A percentile compares a stretch with the other conserved stretches of the same genome.
These are phyloP conservation scores for Idaea dimidiata DNA, from an alignment of 2,888 invertebrate species.

Conservation along the genomic window DNA sequence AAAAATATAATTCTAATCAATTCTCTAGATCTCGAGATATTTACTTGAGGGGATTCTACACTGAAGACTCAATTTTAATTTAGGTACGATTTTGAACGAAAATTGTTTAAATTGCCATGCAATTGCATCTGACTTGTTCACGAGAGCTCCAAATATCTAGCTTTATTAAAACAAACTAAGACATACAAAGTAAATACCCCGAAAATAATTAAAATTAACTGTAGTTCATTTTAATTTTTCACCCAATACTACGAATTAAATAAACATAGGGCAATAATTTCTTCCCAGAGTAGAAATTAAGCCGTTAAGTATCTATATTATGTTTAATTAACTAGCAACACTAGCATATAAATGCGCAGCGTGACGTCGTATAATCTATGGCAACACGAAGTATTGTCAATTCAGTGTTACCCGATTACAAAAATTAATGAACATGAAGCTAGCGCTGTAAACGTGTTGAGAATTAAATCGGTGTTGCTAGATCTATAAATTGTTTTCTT, in stretches of 20 bases:
- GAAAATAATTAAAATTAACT: too few relatives aligned
- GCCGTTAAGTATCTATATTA: neutral
- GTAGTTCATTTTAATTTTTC: too few relatives aligned
- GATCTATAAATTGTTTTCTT: neutral
- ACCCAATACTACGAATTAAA: neutral
- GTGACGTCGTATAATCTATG: conserved; percentile 26
- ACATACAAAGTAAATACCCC: too few relatives aligned
- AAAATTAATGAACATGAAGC: conserved; percentile 10
- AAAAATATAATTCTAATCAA: neutral
- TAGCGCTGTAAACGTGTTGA: neutral
- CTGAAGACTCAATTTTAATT: neutral
- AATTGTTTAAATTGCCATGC: too few relatives aligned
- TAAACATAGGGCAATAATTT: neutral
- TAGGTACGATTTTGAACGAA: too few relatives aligned
- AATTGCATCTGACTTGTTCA: too few relatives aligned
- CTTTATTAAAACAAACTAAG: too few relatives aligned
- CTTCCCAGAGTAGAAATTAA: neutral
- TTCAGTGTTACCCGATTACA: conserved; percentile 23
- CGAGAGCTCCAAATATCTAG: too few relatives aligned
- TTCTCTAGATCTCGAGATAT: neutral
- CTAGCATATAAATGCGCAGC: conserved; percentile 28
- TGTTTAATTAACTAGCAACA: conserved; percentile 18
- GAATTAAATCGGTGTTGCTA: neutral
- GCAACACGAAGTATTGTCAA: conserved; percentile 19
- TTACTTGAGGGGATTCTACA: neutral